These are phyloP conservation scores for Pteromalus puparum DNA, from an alignment of 1,140 invertebrate species.

Conservation along the genomic window DNA sequence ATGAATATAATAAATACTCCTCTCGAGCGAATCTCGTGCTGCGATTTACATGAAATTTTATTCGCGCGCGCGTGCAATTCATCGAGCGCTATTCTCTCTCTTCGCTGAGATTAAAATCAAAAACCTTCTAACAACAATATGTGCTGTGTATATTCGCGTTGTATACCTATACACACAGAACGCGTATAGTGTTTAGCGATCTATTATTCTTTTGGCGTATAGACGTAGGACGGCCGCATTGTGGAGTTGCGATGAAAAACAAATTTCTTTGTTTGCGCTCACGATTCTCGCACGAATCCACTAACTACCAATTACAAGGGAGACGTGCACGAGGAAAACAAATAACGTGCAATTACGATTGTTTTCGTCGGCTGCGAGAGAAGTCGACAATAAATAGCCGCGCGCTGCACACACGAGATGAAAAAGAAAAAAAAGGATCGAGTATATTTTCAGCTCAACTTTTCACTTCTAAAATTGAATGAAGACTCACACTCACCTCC, in stretches of 20 bases:
- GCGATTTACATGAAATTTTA: conserved; percentile 37
- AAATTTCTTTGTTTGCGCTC: neutral
- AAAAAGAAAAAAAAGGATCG: neutral
- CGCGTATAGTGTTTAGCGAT: neutral
- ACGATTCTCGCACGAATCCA: neutral
- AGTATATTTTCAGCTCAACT: neutral
- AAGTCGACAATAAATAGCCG: neutral
- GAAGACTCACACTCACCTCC: neutral
- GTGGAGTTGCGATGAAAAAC: neutral
- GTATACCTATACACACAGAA: no score
- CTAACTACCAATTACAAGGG: neutral
- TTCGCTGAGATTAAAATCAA: neutral
- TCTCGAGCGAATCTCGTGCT: neutral
- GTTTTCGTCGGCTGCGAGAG: neutral
- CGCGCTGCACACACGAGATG: neutral
- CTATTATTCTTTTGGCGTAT: neutral
- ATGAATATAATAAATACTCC: conserved; percentile 43
- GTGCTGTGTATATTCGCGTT: no score
- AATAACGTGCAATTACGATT: neutral
- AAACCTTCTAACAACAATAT: neutral
- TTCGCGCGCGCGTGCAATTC: neutral
- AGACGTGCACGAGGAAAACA: neutral
- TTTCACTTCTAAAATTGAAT: neutral
- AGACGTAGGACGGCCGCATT: neutral
- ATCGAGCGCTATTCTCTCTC: neutral